Percentiles rank a stretch among this genome's conserved stretches.
Conservation (phyloP, 2,113 vertebrate species). For the Grammomys surdaster region DNA sequence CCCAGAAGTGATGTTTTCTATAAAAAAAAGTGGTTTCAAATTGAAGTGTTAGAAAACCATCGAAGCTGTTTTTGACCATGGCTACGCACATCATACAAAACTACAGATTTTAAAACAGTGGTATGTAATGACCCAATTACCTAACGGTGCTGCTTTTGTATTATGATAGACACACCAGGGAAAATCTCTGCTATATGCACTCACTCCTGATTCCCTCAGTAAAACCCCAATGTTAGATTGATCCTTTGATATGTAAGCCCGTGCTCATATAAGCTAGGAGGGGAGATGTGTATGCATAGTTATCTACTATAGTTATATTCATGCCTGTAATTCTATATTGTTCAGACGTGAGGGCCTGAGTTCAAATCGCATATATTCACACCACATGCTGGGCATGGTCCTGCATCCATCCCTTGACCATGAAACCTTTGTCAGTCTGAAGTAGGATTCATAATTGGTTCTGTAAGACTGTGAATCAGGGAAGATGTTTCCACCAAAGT, state of each 20-base stretch:
- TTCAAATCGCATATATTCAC: background rate
- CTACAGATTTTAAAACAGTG: slow-evolving; percentile 89
- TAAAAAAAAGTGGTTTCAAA: slow-evolving; percentile 82
- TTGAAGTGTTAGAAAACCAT: slow-evolving; percentile 83
- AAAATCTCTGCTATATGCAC: slow-evolving; percentile 71
- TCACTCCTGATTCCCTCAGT: background rate
- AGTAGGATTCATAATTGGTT: background rate
- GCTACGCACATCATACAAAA: slow-evolving; percentile 86
- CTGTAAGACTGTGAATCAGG: background rate
- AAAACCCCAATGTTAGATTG: slow-evolving; percentile 79
- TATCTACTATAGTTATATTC: background rate
- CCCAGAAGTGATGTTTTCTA: slow-evolving; percentile 83
- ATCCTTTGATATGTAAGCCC: background rate
- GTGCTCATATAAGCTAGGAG: slow-evolving; percentile 63
- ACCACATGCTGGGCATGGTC: background rate
- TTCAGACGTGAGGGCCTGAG: background rate
- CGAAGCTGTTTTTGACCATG: slow-evolving; percentile 86
- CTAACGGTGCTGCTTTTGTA: slow-evolving; percentile 83
- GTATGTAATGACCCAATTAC: slow-evolving; percentile 84
- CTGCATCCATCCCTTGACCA: background rate
- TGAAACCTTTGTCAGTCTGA: background rate
- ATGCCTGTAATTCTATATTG: background rate
- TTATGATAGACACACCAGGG: slow-evolving; percentile 80
- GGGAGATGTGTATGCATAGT: background rate
- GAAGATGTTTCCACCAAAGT: background rate